These are phyloP conservation scores for Mixornis gularis DNA, from an alignment of 2,113 vertebrate genomes.

Conservation along the genomic window DNA sequence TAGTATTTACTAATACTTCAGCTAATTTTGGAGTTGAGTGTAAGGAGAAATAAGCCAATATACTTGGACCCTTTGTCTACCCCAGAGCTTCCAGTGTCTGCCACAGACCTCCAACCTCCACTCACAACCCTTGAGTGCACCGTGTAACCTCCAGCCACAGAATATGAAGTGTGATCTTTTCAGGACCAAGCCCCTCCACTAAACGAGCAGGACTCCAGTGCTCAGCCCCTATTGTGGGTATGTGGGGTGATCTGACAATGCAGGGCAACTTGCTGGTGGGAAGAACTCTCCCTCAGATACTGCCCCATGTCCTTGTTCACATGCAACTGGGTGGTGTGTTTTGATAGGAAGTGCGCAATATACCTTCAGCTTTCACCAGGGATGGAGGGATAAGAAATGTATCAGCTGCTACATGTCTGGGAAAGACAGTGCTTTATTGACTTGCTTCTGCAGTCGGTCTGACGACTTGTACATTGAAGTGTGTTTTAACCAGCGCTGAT, in stretches of 20 bases:
- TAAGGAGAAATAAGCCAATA: neutral
- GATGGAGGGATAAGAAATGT: neutral
- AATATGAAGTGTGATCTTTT: neutral
- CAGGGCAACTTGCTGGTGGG: neutral
- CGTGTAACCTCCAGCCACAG: accelerated
- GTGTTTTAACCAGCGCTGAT: neutral
- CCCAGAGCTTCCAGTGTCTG: neutral
- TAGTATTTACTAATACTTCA: neutral
- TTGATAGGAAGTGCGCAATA: accelerated
- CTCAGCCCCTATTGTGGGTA: accelerated
- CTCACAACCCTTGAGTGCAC: accelerated
- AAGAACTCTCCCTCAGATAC: neutral
- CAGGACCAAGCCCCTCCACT: neutral
- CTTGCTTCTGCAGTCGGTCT: neutral
- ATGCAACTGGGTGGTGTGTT: accelerated
- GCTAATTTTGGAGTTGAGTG: neutral
- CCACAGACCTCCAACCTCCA: accelerated
- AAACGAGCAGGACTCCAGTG: accelerated
- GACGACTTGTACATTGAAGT: accelerated
- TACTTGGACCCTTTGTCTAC: neutral
- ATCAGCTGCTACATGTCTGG: neutral
- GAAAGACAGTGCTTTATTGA: neutral
- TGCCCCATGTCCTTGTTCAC: accelerated
- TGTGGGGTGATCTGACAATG: accelerated
- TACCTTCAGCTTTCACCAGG: neutral